A percentile compares a stretch with the other conserved stretches of the same genome.
Evolutionary conservation across 2,113 vertebrate genomes (phyloP).

Genomic region (Chloropsis hardwickii): DNA sequence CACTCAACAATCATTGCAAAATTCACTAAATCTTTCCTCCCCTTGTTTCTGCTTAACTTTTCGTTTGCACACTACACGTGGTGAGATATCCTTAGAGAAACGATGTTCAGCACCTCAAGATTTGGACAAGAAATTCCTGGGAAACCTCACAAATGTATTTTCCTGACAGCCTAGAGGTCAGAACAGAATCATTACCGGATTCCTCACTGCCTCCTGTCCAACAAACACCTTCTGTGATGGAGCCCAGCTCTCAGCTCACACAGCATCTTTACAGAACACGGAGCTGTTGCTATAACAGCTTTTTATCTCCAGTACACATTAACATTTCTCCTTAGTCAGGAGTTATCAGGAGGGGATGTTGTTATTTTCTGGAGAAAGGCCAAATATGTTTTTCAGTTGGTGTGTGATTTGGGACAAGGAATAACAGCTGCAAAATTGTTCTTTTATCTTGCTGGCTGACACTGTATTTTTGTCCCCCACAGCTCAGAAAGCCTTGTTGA

Average conservation of each 20-base stretch:
- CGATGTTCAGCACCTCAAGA: rapidly evolving
- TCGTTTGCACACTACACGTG: neutral
- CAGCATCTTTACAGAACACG: neutral
- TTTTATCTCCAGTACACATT: neutral
- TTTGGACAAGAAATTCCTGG: neutral
- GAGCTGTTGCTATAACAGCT: neutral
- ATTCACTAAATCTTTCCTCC: neutral
- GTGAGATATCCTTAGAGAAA: neutral
- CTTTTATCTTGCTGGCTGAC: neutral
- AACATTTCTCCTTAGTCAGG: neutral
- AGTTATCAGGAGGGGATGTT: neutral
- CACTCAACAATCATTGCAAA: neutral
- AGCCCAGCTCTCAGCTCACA: neutral
- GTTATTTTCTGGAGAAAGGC: neutral
- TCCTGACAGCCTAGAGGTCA: neutral
- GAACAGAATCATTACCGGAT: neutral
- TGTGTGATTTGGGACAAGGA: neutral
- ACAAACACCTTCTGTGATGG: neutral
- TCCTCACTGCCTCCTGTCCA: neutral
- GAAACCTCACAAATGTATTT: neutral
- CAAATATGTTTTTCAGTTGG: neutral
- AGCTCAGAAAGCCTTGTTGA: neutral
- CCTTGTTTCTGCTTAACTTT: neutral
- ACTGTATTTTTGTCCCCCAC: neutral
- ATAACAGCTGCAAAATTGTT: neutral